phyloP scores from a whole-genome alignment of 2,113 vertebrate species.

The Alces alces region DNA sequence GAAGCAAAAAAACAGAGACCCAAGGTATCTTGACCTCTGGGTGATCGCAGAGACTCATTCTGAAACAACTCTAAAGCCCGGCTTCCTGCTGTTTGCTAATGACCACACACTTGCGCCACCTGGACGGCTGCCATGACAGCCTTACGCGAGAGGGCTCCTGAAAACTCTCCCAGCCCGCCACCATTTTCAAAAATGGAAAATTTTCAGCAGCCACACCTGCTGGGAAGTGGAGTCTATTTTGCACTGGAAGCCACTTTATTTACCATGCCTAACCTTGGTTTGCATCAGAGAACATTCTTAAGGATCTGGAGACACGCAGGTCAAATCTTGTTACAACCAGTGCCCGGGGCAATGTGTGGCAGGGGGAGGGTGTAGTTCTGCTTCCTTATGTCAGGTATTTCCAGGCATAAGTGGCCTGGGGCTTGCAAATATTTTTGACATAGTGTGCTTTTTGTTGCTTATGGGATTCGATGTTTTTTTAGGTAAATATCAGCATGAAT shows the following conservation, averaged over 20 bases:
- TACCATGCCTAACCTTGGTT: not conserved
- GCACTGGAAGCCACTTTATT: not conserved
- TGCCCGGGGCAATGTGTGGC: not conserved
- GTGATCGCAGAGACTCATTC: not conserved
- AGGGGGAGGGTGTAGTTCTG: rapidly evolving
- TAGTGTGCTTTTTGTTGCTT: conserved; percentile 7
- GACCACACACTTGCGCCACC: not conserved
- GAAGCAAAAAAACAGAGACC: not conserved
- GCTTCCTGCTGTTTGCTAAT: not conserved
- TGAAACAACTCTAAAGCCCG: not conserved
- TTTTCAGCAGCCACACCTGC: not conserved
- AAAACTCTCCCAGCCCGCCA: not conserved
- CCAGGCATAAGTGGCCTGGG: not conserved
- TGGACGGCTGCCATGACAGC: rapidly evolving
- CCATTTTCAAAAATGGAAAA: conserved; percentile 26
- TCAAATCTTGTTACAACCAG: not conserved
- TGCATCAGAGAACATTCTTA: not conserved
- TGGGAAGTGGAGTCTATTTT: conserved; percentile 17
- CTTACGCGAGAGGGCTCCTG: not conserved
- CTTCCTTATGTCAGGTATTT: not conserved
- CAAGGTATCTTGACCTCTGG: not conserved
- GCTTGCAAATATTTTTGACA: not conserved
- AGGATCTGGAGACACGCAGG: not conserved
- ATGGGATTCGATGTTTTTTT: not conserved
- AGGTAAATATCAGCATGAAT: not conserved